Conservation (phyloP, 1,140 invertebrate genomes). For the Lethrus apterus region DNA sequence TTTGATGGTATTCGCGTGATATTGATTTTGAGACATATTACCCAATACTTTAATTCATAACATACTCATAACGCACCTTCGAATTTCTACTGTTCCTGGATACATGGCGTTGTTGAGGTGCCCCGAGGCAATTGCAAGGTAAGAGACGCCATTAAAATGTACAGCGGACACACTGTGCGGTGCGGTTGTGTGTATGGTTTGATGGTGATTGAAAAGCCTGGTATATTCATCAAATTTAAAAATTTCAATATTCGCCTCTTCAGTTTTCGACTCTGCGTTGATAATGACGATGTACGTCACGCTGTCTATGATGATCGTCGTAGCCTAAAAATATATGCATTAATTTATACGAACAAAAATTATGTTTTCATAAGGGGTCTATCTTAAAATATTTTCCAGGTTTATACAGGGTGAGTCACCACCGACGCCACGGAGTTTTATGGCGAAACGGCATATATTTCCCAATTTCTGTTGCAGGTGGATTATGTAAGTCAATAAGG, state of each 20-base stretch:
- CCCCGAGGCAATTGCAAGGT: slow-evolving; percentile 28
- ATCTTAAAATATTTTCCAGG: too few species aligned
- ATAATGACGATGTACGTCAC: slow-evolving; percentile 21
- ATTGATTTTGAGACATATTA: too few species aligned
- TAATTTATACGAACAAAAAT: too few species aligned
- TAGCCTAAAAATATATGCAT: slow-evolving; percentile 20
- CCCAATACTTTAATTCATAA: too few species aligned
- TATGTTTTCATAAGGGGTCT: too few species aligned
- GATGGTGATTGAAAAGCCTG: slow-evolving; percentile 22
- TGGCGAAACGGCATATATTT: too few species aligned
- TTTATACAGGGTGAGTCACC: too few species aligned
- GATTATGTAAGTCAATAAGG: too few species aligned
- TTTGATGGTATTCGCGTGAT: not conserved
- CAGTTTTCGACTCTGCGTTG: slow-evolving; percentile 8
- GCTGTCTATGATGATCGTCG: slow-evolving; percentile 16
- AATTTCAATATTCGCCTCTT: slow-evolving; percentile 18
- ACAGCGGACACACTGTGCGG: slow-evolving; percentile 23
- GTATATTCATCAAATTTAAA: slow-evolving; percentile 24
- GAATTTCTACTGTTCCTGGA: slow-evolving; percentile 23
- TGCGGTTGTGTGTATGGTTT: slow-evolving; percentile 20
- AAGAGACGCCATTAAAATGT: slow-evolving; percentile 19
- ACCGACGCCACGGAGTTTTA: too few species aligned
- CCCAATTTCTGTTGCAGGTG: too few species aligned
- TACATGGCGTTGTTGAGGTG: slow-evolving; percentile 25
- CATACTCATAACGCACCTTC: slow-evolving; percentile 18